Evolutionary conservation across 2,888 invertebrate species (phyloP), one percentile per base, ranked within the genome.

Genomic region (Polyommatus iphigenia): DNA sequence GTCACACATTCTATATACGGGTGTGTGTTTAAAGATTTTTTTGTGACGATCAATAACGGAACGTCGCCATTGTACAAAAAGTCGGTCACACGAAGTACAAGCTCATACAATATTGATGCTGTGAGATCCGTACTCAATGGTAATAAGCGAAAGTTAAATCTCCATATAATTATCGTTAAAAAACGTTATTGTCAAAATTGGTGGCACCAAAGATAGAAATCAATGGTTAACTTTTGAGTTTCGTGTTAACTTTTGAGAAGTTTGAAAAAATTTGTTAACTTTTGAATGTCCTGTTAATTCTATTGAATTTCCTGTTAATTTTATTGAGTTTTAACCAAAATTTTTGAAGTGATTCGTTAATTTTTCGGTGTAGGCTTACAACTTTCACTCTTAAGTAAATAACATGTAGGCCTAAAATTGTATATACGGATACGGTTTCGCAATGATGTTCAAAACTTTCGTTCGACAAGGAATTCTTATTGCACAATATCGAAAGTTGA

Each of bases 371-470:
- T 29, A 24, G 72, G 77, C 20, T 67, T 77, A 67, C 77, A 78
- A 82, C 82, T 83, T 82, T 84, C 83, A 82, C 82, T 83, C 80
- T 83, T 83, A 81, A 79, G 78, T 77, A 78, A 81, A 82, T 81
- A 81, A 79, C 79, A n/a, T 80, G 81, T 82, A 80, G 81, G 82
- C 20, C 80, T 67, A 83, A 80, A 82, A 79, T 83, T 77, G 81
- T 76, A 72, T 82, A 81, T 76, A 80, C 80, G 81, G 81, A 82
- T 76, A 79, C 77, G 75, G 73, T 79, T 81, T 77, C 80, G 81
- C 82, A 82, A 82, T 81, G 79, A 79, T 81, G 79, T 79, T 78
- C 78, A 80, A 83, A 83, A 84, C 85, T 85, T 85, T 85, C 85
- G 81, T 83, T 84, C 83, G 75, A 83, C 81, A 82, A 82, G 83